Conservation (phyloP, 2,797 vertebrate genomes). For the Borostomias antarcticus region DNA sequence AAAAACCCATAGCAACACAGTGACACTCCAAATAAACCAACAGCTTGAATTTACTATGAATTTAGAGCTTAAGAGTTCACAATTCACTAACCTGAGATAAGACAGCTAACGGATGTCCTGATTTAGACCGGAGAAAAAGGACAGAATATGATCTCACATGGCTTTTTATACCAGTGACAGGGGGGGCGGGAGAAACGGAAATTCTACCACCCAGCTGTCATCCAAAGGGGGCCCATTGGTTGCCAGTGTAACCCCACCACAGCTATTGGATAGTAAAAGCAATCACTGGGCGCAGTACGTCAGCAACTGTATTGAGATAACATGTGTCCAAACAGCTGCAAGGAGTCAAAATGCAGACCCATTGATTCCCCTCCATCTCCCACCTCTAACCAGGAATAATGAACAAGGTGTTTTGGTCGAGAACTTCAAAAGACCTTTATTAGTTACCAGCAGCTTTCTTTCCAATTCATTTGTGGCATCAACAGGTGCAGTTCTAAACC, state of each 20-base stretch:
- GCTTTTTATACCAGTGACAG: slow-evolving; percentile 71
- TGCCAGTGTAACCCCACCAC: slow-evolving; percentile 29
- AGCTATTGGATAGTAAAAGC: slow-evolving; percentile 59
- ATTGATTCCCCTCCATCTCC: slow-evolving; percentile 8
- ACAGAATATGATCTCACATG: slow-evolving; percentile 50
- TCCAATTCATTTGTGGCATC: slow-evolving; percentile 76
- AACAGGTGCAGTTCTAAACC: slow-evolving; percentile 75
- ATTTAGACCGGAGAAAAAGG: slow-evolving; percentile 71
- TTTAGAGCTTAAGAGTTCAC: slow-evolving; percentile 28
- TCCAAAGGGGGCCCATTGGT: slow-evolving; percentile 64
- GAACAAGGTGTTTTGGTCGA: slow-evolving; percentile 46
- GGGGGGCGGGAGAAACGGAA: slow-evolving; percentile 48
- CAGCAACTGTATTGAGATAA: slow-evolving; percentile 27
- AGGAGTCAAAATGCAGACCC: not conserved
- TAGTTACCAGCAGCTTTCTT: slow-evolving; percentile 80
- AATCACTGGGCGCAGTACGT: slow-evolving; percentile 35
- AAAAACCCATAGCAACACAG: too few species aligned
- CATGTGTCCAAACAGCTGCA: slow-evolving; percentile 64
- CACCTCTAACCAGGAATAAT: slow-evolving; percentile 31
- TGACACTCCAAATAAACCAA: too few species aligned
- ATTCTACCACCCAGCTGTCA: slow-evolving; percentile 47
- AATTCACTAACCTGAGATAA: slow-evolving; percentile 56
- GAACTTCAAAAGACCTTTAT: slow-evolving; percentile 78
- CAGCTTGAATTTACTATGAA: too few species aligned
- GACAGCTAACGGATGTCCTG: slow-evolving; percentile 47